Base-by-base conservation (phyloP, 2,888 invertebrate genomes). In the Orthosia incerta region DNA sequence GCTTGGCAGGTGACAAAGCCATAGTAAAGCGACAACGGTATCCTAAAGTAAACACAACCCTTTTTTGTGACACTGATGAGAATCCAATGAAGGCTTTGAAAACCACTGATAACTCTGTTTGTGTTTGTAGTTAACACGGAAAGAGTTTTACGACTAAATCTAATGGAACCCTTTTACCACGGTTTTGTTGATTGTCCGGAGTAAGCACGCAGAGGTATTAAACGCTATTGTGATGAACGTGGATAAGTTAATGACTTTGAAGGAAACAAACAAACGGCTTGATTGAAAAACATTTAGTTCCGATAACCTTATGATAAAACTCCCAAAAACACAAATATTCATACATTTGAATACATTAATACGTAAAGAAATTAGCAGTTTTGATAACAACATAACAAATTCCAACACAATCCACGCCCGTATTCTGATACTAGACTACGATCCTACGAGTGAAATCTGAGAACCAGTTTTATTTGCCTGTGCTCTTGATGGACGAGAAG, bases 381-480 rank as follows among this genome's bases (percentile, higher is more conserved):
- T 64, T 51, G 55, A 57, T 67, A 72, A 59, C 56, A 78, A 68
- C 23, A 70, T 59, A 62, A 70, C 60, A 57, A 61, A 83, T 79
- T 74, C 74, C 64, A 55, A 31, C 31, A 59, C 31, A 64, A 46
- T 63, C 61, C 67, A 63, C 82, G 62, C 57, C 64, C 76, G 79
- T 86, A 83, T 86, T 91, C 87, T 89, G 88, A 87, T 89, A 88
- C 83, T 80, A 81, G 74, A 65, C 74, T 72, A 69, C 67, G 75
- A 86, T 87, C 87, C 90, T 68, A 69, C 71, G 74, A 86, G 90
- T 88, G 92, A 92, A 92, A 92, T 91, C 89, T 82, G 80, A 90
- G 88, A 91, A 89, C 86, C 76, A 87, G 90, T 91, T 90, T 89
- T 85, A 88, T 91, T 91, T 80, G 71, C 84, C 87, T 65, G 50